Evolutionary conservation across 1,140 invertebrate species (phyloP).

Genomic region (Elymnias hypermnestra): DNA sequence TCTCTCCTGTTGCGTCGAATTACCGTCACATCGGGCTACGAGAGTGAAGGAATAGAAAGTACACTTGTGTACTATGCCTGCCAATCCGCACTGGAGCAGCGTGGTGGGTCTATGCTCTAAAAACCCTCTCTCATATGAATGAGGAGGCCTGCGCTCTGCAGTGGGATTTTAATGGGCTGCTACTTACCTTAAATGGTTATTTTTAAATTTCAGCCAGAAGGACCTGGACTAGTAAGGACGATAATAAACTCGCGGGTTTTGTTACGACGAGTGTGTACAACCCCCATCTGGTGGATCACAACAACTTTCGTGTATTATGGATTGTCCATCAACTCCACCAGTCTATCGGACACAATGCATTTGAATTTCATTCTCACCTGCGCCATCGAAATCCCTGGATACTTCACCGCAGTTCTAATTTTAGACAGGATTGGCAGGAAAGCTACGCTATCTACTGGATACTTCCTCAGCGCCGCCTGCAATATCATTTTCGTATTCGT

Average conservation of each 20-base stretch:
- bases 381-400: constrained; percentile 84
- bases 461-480: constrained; percentile 77
- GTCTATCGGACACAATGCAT: constrained; percentile 84
- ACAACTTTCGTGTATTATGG: constrained; percentile 89
- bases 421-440: constrained; percentile 81
- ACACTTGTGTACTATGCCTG: too few relatives aligned
- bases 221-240: constrained; percentile 58
- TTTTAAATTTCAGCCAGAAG: constrained; percentile 14
- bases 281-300: constrained; percentile 84
- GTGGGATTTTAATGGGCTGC: too few relatives aligned
- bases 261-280: constrained; percentile 79
- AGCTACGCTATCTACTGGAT: constrained; percentile 75
- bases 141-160: too few relatives aligned
- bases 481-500: constrained; percentile 61
- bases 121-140: too few relatives aligned
- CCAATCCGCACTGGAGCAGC: too few relatives aligned
- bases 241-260: constrained; percentile 77
- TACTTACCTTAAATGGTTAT: too few relatives aligned
- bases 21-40: too few relatives aligned
- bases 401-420: constrained; percentile 78
- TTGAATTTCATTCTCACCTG: constrained; percentile 83
- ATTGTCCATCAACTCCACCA: constrained; percentile 86
- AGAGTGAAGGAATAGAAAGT: too few relatives aligned
- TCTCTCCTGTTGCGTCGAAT: too few relatives aligned
- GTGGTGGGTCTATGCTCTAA: too few relatives aligned